Evolutionary conservation across 1,140 invertebrate species (phyloP), one percentile per base, ranked within the genome.

Genomic region (Eubasilissa regina): DNA sequence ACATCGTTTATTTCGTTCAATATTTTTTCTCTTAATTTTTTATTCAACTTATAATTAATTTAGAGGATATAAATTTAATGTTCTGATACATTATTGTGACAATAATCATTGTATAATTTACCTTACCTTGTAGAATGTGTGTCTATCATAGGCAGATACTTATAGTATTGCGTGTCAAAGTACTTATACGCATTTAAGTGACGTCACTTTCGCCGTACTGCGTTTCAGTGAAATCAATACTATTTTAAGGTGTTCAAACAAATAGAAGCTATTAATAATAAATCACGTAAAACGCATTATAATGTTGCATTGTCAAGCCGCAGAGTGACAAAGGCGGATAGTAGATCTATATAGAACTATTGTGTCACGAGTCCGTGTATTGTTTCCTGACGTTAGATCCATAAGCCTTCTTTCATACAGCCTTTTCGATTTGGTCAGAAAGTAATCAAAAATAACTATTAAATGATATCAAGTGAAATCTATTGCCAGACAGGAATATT

Each of bases 391-490:
- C 44, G 11, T 70, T 51, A 12, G 44, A 48, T 13, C 44, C 17
- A 70, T 70, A 51, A 51, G 3, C 6, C 45, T 51, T 45, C 35
- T 48, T 78, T 78, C 35, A 58, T 12, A 43, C 15, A 17, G 44
- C 13, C 12, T 4, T 21, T 64, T 66, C 13, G 11, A 70, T 78
- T 70, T 78, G 64, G 76, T 13, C 76, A 78, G 43, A 78, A 78
- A 70, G 62, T 64, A 78, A 78, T 78, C 76, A 78, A 72, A 43
- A 15, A 13, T 15, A 70, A 35, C 76, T 25, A 72, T 72, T 56
- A 78, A 78, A 11, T 45, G 35, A 21, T 19, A 66, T 45, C 75
- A 47, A 55, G 60, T 48, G 60, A 77, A 77, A 77, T 25, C 21
- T 44, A 21, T 25, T 0, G 19, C 75, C 15, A 66, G 75, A 15